phyloP scores from a whole-genome alignment of 2,888 invertebrate genomes.

The Biston betularia region DNA sequence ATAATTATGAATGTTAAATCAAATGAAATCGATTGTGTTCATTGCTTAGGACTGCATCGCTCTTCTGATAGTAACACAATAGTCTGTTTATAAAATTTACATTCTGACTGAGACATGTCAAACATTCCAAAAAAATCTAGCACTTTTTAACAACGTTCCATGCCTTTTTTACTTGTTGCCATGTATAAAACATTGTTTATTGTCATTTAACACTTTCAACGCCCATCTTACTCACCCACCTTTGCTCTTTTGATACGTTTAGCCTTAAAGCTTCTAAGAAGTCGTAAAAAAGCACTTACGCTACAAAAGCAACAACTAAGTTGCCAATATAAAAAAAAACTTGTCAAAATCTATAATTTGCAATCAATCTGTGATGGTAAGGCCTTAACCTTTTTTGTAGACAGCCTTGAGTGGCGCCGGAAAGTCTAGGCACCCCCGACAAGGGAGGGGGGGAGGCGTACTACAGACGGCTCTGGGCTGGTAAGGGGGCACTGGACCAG shows the following conservation, averaged over 20 bases:
- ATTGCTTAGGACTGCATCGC: too few species aligned
- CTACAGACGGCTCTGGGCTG: conserved; percentile 30
- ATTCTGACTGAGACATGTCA: too few species aligned
- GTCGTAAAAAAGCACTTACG: conserved; percentile 7
- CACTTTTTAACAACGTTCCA: too few species aligned
- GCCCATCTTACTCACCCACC: background rate
- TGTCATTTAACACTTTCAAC: background rate
- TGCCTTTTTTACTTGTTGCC: too few species aligned
- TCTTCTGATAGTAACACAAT: too few species aligned
- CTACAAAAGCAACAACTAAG: conserved; percentile 22
- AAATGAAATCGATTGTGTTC: too few species aligned
- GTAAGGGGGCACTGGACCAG: conserved; percentile 9
- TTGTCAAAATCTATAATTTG: conserved; percentile 48
- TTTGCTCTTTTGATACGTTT: background rate
- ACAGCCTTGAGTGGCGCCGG: conserved; percentile 77
- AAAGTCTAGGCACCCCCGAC: conserved; percentile 53
- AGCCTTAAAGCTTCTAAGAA: conserved; percentile 6
- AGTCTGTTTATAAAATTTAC: too few species aligned
- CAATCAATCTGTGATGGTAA: conserved; percentile 55
- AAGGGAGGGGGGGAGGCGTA: conserved; percentile 38
- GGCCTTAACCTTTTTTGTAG: conserved; percentile 71
- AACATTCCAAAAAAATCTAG: too few species aligned
- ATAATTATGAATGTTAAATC: too few species aligned
- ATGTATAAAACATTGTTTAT: too few species aligned
- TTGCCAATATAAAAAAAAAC: conserved; percentile 35